A percentile compares a stretch with the other conserved stretches of the same genome.
Evolutionary conservation across 2,888 invertebrate species (phyloP).

Genomic region (Antitype chi): DNA sequence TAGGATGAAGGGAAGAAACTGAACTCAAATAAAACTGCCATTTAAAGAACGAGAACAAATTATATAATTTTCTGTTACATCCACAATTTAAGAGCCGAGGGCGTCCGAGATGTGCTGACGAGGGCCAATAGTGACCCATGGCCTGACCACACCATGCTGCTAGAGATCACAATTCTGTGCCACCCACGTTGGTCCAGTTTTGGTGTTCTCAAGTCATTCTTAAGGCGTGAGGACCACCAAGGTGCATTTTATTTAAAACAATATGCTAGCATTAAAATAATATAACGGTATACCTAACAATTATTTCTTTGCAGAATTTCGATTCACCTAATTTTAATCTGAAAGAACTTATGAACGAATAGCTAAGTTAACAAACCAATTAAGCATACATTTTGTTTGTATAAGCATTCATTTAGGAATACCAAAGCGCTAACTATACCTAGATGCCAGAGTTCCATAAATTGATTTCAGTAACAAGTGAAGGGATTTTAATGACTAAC

Average conservation of each 20-base stretch:
- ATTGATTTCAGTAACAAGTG: slow-evolving; percentile 21
- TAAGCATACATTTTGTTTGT: slow-evolving; percentile 1
- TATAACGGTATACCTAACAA: neutral
- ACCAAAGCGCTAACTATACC: neutral
- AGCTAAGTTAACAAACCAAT: neutral
- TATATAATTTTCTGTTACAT: slow-evolving; percentile 86
- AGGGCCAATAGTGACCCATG: neutral
- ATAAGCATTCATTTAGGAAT: slow-evolving; percentile 6
- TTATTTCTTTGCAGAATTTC: neutral
- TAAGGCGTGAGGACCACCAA: slow-evolving; percentile 11
- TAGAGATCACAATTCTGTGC: neutral
- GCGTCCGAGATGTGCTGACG: slow-evolving; percentile 69
- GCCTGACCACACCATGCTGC: neutral
- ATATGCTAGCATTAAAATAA: no score
- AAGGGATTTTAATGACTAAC: neutral
- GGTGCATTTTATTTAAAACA: neutral
- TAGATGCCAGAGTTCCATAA: slow-evolving; percentile 13
- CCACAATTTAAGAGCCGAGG: slow-evolving; percentile 75
- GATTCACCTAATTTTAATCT: neutral
- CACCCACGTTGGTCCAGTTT: slow-evolving; percentile 6
- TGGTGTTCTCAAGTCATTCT: slow-evolving; percentile 10
- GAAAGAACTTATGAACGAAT: neutral
- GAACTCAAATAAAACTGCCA: slow-evolving; percentile 43
- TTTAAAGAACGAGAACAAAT: slow-evolving; percentile 88
- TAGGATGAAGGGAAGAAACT: neutral